phyloP scores from a whole-genome alignment of 2,113 vertebrate species.

The Nothocercus nigrocapillus region DNA sequence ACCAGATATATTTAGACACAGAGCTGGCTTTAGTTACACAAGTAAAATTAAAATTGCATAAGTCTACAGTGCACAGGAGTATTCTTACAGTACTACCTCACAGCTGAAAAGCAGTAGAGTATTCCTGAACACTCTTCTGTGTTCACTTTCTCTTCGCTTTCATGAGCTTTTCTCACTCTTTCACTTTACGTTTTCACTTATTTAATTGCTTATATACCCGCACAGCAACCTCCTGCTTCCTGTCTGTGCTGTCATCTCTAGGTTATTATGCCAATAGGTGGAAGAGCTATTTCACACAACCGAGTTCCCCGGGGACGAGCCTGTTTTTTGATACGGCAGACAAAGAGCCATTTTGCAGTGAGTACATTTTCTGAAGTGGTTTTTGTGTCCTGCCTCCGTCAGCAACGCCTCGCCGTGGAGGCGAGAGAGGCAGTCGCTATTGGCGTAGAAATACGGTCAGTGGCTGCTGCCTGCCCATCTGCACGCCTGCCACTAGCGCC shows the following conservation, averaged over 20 bases:
- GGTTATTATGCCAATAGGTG: constrained; percentile 87
- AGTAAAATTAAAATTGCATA: not conserved
- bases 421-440: not conserved
- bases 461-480: not conserved
- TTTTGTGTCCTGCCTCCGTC: not conserved
- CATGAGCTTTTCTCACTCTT: too few species aligned
- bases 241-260: constrained; percentile 64
- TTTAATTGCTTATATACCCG: not conserved
- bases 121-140: not conserved
- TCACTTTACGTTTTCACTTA: not conserved
- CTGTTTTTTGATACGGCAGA: constrained; percentile 89
- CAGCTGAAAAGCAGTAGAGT: not conserved
- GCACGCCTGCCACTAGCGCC: not conserved
- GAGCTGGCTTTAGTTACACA: not conserved
- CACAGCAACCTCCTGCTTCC: not conserved
- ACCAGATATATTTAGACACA: not conserved
- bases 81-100: not conserved
- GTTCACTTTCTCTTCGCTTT: too few species aligned
- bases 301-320: constrained; percentile 75
- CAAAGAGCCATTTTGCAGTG: constrained; percentile 87
- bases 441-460: not conserved
- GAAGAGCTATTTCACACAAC: constrained; percentile 82
- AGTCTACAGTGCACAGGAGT: not conserved
- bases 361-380: constrained; percentile 57
- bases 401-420: not conserved